Conservation (phyloP, 2,888 invertebrate genomes). For the Saturnia japonica region DNA sequence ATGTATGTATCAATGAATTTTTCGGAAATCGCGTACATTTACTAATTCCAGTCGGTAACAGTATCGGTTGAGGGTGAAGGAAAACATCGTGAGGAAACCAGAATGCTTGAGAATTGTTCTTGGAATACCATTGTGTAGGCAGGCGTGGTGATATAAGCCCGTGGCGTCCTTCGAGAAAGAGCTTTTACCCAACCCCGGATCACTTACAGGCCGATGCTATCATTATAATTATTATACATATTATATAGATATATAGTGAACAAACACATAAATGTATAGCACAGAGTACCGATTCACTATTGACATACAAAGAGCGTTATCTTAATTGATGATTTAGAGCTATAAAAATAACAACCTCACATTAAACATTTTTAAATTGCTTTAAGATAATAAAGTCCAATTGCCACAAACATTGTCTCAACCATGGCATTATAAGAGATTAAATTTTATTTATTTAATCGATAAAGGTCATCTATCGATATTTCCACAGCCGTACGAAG, state of each 20-base stretch:
- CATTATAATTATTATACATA: not conserved
- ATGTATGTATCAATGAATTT: too few species aligned
- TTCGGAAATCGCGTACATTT: too few species aligned
- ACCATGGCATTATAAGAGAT: conserved; percentile 8
- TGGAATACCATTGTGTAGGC: too few species aligned
- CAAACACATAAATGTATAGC: not conserved
- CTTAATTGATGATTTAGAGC: conserved; percentile 13
- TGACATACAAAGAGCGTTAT: conserved; percentile 3
- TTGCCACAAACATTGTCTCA: conserved; percentile 11
- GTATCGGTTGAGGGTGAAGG: too few species aligned
- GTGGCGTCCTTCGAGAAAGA: too few species aligned
- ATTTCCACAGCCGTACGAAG: conserved; percentile 39
- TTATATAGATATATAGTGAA: not conserved
- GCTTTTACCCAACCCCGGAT: too few species aligned
- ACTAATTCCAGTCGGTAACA: too few species aligned
- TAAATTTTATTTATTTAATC: conserved; percentile 28
- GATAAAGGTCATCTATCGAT: conserved; percentile 52
- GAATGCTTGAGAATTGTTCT: too few species aligned
- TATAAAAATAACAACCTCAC: conserved; percentile 11
- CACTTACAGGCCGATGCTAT: too few species aligned
- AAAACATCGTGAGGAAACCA: too few species aligned
- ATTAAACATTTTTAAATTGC: not conserved
- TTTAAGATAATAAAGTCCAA: conserved; percentile 7
- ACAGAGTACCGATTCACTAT: not conserved
- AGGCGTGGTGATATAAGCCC: too few species aligned